Conservation (phyloP, 2,888 invertebrate species). For the Thecophora atra region DNA sequence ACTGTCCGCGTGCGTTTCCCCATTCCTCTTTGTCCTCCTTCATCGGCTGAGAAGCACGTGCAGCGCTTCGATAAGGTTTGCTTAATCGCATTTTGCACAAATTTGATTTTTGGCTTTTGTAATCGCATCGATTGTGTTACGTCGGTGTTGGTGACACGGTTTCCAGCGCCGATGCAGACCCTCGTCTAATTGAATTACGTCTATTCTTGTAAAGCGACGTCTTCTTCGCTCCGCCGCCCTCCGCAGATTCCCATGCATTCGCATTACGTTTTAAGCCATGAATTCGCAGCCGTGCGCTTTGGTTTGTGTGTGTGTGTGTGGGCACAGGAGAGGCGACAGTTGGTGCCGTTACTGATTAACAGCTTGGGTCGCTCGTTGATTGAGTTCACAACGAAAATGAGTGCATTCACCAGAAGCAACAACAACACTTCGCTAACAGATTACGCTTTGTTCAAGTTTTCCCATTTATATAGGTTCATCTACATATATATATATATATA, state of each 20-base stretch:
- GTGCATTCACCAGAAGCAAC: not conserved
- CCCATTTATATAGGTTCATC: not conserved
- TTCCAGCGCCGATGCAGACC: constrained; percentile 3
- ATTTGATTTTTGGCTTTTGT: constrained; percentile 23
- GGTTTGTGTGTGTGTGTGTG: too few relatives aligned
- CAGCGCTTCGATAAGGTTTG: constrained; percentile 10
- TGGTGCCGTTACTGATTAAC: not conserved
- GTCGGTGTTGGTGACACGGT: constrained; percentile 17
- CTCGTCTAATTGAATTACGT: constrained; percentile 27
- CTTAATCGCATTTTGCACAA: constrained; percentile 15
- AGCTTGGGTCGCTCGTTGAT: not conserved
- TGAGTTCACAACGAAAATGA: not conserved
- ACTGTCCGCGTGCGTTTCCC: not conserved
- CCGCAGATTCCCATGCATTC: not conserved
- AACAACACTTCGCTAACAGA: not conserved
- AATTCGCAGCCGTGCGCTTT: too few relatives aligned
- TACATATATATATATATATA: not conserved
- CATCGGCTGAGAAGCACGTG: not conserved
- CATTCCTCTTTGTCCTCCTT: not conserved
- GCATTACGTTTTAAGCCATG: too few relatives aligned
- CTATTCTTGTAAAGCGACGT: not conserved
- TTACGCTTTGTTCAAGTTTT: not conserved
- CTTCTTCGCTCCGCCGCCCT: not conserved
- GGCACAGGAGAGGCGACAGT: too few relatives aligned
- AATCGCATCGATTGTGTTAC: not conserved